Base-by-base conservation (phyloP, 2,888 invertebrate genomes). In the Salticus scenicus region DNA sequence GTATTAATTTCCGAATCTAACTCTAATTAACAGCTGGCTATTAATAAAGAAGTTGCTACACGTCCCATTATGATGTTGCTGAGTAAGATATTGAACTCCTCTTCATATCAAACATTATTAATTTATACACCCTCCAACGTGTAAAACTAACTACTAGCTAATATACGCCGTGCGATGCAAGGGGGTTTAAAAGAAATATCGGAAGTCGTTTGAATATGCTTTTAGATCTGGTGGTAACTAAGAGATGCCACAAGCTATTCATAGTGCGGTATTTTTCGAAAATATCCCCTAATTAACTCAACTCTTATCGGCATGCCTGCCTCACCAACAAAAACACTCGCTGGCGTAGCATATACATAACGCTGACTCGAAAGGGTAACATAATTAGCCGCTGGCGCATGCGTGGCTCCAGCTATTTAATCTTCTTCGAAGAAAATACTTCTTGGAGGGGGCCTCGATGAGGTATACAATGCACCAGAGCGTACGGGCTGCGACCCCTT, bases 381-480 rank as follows among this genome's bases (percentile, higher is more conserved):
- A 80, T 78, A 80, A 74, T 81, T 75, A 81, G 69, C 81, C 64
- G 33, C 17, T 30, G 24, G 75, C 81, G 74, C 81, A 81, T 75
- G 81, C 81, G 81, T 41, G 57, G 27, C 73, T 24, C 28, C 37
- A 47, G 69, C 47, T 73, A 80, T 73, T 80, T 80, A 74, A 80
- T 80, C 80, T 80, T 74, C 80, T 79, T 79, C 47, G 41, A 70
- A 37, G 20, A 51, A 71, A 78, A 78, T 78, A 71, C 79, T 64
- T 72, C 72, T 72, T 66, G 47, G 57, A 80, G 47, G 64, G 64
- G 57, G 57, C 33, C 51, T 57, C 69, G 51, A 77, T 77, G 77
- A 77, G 80, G 73, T 73, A 74, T 69, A 80, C 73, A 81, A 75
- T 63, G 81, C 81, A 81, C 63, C 75, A 30, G 47, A 81, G 82